Evolutionary conservation across 2,797 vertebrate genomes (phyloP), one percentile per base, ranked within the genome.

Genomic region (Typhlichthys eigenmanni): DNA sequence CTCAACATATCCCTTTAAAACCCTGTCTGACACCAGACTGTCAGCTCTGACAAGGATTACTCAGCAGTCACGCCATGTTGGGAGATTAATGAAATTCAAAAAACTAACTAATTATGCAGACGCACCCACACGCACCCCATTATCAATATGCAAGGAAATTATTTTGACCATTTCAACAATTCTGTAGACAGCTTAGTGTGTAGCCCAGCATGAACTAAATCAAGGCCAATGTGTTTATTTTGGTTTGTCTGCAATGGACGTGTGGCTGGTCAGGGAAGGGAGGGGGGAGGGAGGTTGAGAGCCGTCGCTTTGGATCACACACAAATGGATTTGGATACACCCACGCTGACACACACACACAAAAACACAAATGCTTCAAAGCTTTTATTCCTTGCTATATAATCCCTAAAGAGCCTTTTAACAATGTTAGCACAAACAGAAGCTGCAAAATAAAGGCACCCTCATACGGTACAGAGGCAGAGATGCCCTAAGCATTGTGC

Each of bases 61-160:
- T 73, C 64, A 29, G 47, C 47, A 48, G 11, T 46, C 45, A 47
- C 57, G 50, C 29, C 60, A 38, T 60, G 47, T 69, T 58, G 19
- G 10, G 34, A 57, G 52, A 72, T 68, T 70, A 74, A 63, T 66
- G 38, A 71, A 79, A 79, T 62, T 49, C 68, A 66, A 66, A 56
- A 64, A 47, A 66, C 58, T 60, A 68, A 73, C 54, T 16, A 76
- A 78, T 73, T 64, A 68, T 55, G 76, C 66, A 49, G 47, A 56
- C 19, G 65, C 58, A 50, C 59, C 48, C 54, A 68, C 64, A 62
- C 43, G 58, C 61, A 55, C 54, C 14, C 34, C n/a, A 11, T 34
- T 24, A 34, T 52, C 24, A 51, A 60, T 62, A 56, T 50, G 32
- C 16, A 52, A 52, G 58, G 14, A 16, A 50, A 49, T 60, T 32